Conservation (phyloP, 2,888 invertebrate species). For the Aspidapion aeneum region DNA sequence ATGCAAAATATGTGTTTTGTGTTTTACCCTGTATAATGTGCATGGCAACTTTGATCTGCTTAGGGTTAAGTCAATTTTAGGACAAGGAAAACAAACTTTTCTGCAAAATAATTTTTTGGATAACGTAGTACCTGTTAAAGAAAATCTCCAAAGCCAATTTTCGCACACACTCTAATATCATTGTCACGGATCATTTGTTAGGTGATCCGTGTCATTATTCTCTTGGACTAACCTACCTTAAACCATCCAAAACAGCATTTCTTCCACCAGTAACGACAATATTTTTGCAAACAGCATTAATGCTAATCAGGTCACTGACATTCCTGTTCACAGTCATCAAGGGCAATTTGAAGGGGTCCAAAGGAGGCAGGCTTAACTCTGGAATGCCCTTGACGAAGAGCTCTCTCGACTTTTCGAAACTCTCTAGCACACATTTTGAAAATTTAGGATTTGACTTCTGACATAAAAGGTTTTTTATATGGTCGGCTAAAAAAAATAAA, state of each 20-base stretch:
- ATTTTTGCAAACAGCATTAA: slow-evolving; percentile 64
- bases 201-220: no score
- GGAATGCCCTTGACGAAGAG: slow-evolving; percentile 61
- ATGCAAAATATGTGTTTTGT: no score
- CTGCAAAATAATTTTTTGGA: no score
- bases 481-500: slow-evolving; percentile 56
- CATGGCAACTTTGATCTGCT: no score
- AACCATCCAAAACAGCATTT: slow-evolving; percentile 59
- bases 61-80: no score
- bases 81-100: no score
- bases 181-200: no score
- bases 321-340: slow-evolving; percentile 66
- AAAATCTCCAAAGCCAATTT: no score
- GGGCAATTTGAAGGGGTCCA: slow-evolving; percentile 68
- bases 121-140: no score
- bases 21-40: no score
- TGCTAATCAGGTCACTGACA: slow-evolving; percentile 59
- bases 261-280: slow-evolving; percentile 62
- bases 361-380: slow-evolving; percentile 63
- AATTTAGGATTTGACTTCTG: slow-evolving; percentile 60
- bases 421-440: slow-evolving; percentile 58
- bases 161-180: no score
- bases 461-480: slow-evolving; percentile 58
- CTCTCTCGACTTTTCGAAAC: slow-evolving; percentile 57
- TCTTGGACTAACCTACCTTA: slow-evolving; percentile 58